phyloP scores from a whole-genome alignment of 1,140 invertebrate genomes.

The Belonocnema kinseyi region DNA sequence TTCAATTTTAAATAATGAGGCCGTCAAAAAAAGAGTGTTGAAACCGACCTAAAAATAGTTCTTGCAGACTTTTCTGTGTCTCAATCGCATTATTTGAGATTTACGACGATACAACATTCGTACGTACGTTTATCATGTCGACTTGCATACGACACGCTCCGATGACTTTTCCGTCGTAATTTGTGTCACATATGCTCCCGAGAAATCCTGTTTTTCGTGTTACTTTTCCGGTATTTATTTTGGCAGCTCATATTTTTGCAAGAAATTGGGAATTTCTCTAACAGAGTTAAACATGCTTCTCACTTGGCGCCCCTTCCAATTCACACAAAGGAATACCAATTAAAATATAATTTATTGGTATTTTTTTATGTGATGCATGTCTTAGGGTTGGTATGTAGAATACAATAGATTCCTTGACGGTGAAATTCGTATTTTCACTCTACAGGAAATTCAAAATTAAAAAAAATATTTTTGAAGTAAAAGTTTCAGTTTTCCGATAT shows the following conservation, averaged over 20 bases:
- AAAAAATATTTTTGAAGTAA: no score
- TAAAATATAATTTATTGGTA: no score
- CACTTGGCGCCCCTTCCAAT: neutral
- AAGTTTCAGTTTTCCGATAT: no score
- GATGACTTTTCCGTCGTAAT: conserved; percentile 27
- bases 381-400: no score
- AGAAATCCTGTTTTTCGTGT: conserved; percentile 2
- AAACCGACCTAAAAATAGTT: conserved; percentile 2
- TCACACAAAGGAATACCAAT: neutral
- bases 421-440: no score
- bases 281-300: neutral
- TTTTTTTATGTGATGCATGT: no score
- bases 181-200: conserved; percentile 4
- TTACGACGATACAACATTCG: conserved; percentile 7
- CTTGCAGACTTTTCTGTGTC: neutral
- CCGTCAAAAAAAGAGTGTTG: neutral
- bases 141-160: conserved; percentile 24
- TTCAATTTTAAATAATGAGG: neutral
- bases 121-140: conserved; percentile 8
- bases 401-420: no score
- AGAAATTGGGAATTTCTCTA: neutral
- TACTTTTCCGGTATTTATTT: conserved; percentile 10
- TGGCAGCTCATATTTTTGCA: conserved; percentile 11
- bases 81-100: conserved; percentile 10
- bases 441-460: no score